phyloP scores from a whole-genome alignment of 1,140 invertebrate species.

The Adelges cooleyi region DNA sequence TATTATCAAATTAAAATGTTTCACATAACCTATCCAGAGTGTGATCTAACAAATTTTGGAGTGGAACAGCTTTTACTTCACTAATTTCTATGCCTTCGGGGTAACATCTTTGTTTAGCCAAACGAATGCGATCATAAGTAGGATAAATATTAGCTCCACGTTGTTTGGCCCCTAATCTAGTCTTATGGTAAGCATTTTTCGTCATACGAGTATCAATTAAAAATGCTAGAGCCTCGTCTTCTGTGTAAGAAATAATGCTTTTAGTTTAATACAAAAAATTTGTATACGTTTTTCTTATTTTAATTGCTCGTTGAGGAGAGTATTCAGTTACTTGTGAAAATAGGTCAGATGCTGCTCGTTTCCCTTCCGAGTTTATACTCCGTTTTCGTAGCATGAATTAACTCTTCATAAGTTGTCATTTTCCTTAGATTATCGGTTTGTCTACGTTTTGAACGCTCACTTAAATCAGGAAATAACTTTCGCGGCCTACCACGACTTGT shows the following conservation, averaged over 20 bases:
- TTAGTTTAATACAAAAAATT: no score
- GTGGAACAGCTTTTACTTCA: neutral
- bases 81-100: neutral
- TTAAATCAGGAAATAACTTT: neutral
- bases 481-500: neutral
- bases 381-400: neutral
- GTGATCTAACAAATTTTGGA: neutral
- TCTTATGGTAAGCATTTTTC: neutral
- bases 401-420: neutral
- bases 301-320: neutral
- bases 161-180: neutral
- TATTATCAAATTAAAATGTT: neutral
- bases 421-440: neutral
- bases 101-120: neutral
- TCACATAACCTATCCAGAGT: neutral
- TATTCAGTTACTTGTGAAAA: neutral
- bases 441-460: conserved; percentile 2
- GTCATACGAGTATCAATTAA: neutral
- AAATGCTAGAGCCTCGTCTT: neutral
- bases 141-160: neutral
- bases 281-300: neutral
- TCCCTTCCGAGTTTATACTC: neutral
- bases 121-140: neutral
- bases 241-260: neutral
- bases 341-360: neutral